These are phyloP conservation scores for Halocynthia roretzi DNA, from an alignment of 23 tunicate genomes.

Conservation along the genomic window DNA sequence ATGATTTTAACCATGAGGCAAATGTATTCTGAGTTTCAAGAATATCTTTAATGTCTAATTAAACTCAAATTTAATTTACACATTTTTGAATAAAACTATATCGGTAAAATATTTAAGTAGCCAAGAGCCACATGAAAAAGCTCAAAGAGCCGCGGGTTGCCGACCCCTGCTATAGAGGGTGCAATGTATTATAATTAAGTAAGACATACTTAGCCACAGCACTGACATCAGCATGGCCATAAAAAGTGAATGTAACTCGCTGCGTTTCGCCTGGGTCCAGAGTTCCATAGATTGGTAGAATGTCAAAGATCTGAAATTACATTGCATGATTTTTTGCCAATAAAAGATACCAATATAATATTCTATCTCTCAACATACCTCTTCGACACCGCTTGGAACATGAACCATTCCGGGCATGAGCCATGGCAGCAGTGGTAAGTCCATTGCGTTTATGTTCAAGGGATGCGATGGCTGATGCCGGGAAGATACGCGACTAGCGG, in stretches of 20 bases:
- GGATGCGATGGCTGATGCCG: conserved; percentile 82
- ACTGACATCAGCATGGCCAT: conserved; percentile 94
- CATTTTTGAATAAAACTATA: no score
- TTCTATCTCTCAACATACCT: conserved; percentile 29
- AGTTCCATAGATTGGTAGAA: conserved; percentile 86
- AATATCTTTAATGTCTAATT: no score
- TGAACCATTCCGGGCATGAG: conserved; percentile 70
- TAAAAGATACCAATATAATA: neutral
- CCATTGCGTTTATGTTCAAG: conserved; percentile 37
- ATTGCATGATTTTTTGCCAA: neutral
- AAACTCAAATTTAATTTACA: no score
- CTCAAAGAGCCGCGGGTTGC: no score
- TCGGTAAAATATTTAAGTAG: no score
- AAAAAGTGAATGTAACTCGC: conserved; percentile 83
- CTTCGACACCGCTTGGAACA: conserved; percentile 93
- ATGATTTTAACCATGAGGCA: no score
- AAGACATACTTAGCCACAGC: conserved; percentile 58
- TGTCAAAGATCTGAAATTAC: conserved; percentile 63
- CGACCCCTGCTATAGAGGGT: no score
- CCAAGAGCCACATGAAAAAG: no score
- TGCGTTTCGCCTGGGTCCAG: conserved; percentile 92
- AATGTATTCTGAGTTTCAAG: no score
- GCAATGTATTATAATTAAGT: no score
- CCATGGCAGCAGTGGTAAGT: conserved; percentile 86
- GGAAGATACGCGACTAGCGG: conserved; percentile 69